Conservation (phyloP, 1,140 invertebrate species). For the Schlechtendalia chinensis region DNA sequence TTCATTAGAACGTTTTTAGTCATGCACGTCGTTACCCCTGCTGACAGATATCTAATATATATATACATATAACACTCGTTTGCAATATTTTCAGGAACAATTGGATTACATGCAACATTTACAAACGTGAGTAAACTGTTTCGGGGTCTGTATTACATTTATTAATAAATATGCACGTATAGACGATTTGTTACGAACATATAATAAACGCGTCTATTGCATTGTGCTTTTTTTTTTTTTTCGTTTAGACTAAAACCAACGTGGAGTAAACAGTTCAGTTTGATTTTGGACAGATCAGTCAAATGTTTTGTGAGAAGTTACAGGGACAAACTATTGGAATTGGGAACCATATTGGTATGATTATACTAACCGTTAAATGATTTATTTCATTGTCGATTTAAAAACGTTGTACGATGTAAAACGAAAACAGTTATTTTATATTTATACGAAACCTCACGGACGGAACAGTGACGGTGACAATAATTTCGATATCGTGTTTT, state of each 20-base stretch:
- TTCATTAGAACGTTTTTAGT: neutral
- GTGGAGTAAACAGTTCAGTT: constrained; percentile 33
- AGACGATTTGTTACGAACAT: no score
- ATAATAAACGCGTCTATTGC: neutral
- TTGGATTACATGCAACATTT: constrained; percentile 19
- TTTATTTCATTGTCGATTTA: neutral
- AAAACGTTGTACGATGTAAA: no score
- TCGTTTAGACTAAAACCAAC: constrained; percentile 9
- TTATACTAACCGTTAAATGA: no score
- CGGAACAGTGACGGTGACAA: neutral
- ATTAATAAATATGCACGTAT: no score
- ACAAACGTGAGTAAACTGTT: constrained; percentile 2
- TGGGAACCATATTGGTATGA: neutral
- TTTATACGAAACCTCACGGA: no score
- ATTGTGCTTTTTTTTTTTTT: neutral
- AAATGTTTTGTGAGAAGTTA: constrained; percentile 30
- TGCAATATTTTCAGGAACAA: constrained; percentile 1
- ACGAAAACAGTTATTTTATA: no score
- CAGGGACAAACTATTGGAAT: constrained; percentile 17
- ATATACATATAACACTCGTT: neutral
- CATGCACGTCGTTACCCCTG: neutral
- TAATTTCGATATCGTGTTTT: neutral
- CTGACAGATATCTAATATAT: no score
- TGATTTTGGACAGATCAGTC: constrained; percentile 14
- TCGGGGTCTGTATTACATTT: neutral